These are phyloP conservation scores for Hylia prasina DNA, from an alignment of 2,113 vertebrate genomes.

Conservation along the genomic window DNA sequence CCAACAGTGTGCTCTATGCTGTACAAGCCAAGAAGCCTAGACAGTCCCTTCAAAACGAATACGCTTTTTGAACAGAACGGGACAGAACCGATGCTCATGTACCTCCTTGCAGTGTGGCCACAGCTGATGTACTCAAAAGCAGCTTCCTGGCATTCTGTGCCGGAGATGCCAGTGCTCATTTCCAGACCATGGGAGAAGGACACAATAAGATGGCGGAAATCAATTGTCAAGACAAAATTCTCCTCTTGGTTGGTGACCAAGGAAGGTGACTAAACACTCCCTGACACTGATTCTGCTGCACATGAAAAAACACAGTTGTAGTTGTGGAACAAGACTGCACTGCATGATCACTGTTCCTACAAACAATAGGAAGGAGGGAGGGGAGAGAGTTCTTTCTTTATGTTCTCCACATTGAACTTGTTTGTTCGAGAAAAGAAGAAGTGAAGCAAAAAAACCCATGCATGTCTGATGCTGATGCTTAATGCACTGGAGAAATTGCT, in stretches of 20 bases:
- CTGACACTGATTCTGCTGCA: background rate
- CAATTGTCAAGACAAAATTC: slow-evolving; percentile 32
- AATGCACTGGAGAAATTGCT: slow-evolving; percentile 44
- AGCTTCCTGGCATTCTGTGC: slow-evolving; percentile 3
- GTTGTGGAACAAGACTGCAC: background rate
- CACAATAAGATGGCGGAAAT: slow-evolving; percentile 29
- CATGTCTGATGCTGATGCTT: slow-evolving; percentile 18
- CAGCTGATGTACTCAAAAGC: slow-evolving; percentile 21
- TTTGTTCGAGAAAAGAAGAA: slow-evolving; percentile 18
- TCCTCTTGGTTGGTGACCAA: background rate
- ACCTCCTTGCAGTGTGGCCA: background rate
- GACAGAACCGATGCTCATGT: background rate
- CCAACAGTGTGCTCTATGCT: slow-evolving; percentile 42
- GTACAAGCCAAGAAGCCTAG: slow-evolving; percentile 43
- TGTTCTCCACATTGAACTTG: background rate
- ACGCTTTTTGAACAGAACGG: slow-evolving; percentile 4
- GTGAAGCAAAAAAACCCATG: background rate
- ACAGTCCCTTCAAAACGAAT: slow-evolving; percentile 28
- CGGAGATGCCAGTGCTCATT: background rate
- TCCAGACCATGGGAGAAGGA: slow-evolving; percentile 22
- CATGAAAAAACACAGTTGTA: background rate
- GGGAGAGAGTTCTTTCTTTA: background rate
- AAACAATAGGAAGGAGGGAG: background rate
- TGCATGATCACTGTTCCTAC: slow-evolving; percentile 14
- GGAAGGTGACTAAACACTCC: slow-evolving; percentile 38